Conservation (phyloP, 2,888 invertebrate genomes). For the Noctua comes region DNA sequence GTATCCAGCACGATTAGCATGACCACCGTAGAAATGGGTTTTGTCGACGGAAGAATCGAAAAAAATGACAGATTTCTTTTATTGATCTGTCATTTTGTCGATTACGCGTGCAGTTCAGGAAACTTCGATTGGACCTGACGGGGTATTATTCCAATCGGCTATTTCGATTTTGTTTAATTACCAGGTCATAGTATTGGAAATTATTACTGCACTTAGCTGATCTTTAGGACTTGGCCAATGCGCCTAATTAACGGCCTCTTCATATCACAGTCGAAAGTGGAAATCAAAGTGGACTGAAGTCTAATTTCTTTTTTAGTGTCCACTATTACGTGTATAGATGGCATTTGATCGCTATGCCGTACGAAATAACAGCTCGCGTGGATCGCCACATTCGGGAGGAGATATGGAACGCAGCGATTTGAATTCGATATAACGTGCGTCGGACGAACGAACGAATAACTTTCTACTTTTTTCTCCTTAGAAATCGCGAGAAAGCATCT, state of each 20-base stretch:
- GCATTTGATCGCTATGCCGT: constrained; percentile 59
- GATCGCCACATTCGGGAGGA: constrained; percentile 71
- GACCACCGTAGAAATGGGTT: no score
- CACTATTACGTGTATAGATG: constrained; percentile 73
- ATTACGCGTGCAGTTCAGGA: no score
- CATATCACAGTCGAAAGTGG: constrained; percentile 70
- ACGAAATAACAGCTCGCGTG: constrained; percentile 75
- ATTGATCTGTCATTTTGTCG: no score
- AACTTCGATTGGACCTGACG: neutral
- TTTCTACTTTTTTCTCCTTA: constrained; percentile 79
- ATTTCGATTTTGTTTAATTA: constrained; percentile 12
- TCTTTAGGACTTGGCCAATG: neutral
- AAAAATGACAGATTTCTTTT: no score
- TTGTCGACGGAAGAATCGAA: no score
- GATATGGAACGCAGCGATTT: constrained; percentile 72
- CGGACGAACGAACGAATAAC: constrained; percentile 73
- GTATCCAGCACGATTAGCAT: no score
- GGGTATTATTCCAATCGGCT: neutral
- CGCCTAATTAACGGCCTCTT: constrained; percentile 11
- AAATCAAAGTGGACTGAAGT: constrained; percentile 64
- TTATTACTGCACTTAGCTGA: neutral
- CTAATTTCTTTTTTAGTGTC: constrained; percentile 67
- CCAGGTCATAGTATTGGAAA: neutral
- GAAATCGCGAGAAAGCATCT: constrained; percentile 67
- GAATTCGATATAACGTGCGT: constrained; percentile 75